Percentiles rank a stretch among this genome's conserved stretches.
Evolutionary conservation across 2,888 invertebrate genomes (phyloP).

Genomic region (Asteroscopus sphinx): DNA sequence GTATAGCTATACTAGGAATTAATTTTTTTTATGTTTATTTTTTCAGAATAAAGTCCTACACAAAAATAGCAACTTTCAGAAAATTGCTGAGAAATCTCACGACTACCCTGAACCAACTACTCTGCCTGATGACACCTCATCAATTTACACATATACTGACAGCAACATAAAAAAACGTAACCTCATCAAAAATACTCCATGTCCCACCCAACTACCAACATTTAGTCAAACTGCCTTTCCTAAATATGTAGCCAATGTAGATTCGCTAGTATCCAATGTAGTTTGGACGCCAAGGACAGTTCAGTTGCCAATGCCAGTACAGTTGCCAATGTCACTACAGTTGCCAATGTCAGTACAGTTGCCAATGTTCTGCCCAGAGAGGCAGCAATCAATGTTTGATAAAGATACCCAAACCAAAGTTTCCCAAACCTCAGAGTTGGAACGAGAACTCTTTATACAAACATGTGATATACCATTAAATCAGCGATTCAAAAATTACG

Average conservation of each 20-base stretch:
- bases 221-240: slow-evolving; percentile 65
- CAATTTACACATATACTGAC: background rate
- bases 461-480: slow-evolving; percentile 47
- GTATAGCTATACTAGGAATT: too few species aligned
- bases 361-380: slow-evolving; percentile 39
- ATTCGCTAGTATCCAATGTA: slow-evolving; percentile 46
- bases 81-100: slow-evolving; percentile 54
- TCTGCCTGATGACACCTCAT: slow-evolving; percentile 50
- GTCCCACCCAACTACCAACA: slow-evolving; percentile 23
- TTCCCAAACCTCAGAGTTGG: slow-evolving; percentile 22
- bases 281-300: slow-evolving; percentile 62
- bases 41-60: slow-evolving; percentile 56
- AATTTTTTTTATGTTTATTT: too few species aligned
- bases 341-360: too few species aligned
- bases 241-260: slow-evolving; percentile 50
- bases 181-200: background rate
- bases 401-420: slow-evolving; percentile 40
- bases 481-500: slow-evolving; percentile 52
- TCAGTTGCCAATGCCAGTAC: slow-evolving; percentile 51
- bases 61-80: slow-evolving; percentile 43
- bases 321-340: slow-evolving; percentile 57
- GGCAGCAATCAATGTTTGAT: slow-evolving; percentile 23
- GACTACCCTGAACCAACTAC: slow-evolving; percentile 66
- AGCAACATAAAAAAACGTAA: slow-evolving; percentile 5
- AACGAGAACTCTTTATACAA: slow-evolving; percentile 38